Evolutionary conservation across 2,888 invertebrate species (phyloP), one percentile per base, ranked within the genome.

Genomic region (Acanthopleura granulata): DNA sequence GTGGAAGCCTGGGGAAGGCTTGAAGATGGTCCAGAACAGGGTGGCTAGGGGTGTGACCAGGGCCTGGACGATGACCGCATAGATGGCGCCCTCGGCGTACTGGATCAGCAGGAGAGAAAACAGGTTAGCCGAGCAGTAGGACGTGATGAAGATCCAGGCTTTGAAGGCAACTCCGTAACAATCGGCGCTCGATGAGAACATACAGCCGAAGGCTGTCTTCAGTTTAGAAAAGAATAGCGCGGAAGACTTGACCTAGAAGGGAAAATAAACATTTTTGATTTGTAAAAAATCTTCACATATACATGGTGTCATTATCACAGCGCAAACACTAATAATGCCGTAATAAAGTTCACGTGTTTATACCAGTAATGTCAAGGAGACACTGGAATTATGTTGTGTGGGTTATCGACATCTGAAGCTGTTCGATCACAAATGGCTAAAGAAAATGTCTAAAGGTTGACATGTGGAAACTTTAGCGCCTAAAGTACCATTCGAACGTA

Each of bases 11-110:
- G 82, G 80, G 0, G 72, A 69, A 9, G 71, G 51, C 29, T 80
- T 74, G 75, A 87, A 87, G 25, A 87, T 62, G 12, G 84, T 82
- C 87, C 87, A 87, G 77, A 86, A 85, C n/a, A 83, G 77, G 0
- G 84, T 78, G 0, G 80, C 84, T 0, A 82, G 57, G 0, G 86
- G 86, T 0, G 83, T 83, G 12, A 84, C 81, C 49, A 84, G 57
- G 0, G 85, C 82, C 73, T 82, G 81, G 15, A 86, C 83, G 14
- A 86, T 78, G 0, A 82, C 81, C 1, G 83, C 80, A 51, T 82
- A 86, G 0, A 86, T 80, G n/a, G 85, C 84, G 14, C 86, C 86
- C 71, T 85, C 86, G 12, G 86, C 82, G 72, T 80, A 83, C 72
- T 84, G 80, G 27, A 87, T 83, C 4, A 86, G 80, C 0, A 87